A percentile compares a stretch with the other conserved stretches of the same genome.
Conservation (phyloP, 1,140 invertebrate species). For the Gonioctena quinquepunctata region DNA sequence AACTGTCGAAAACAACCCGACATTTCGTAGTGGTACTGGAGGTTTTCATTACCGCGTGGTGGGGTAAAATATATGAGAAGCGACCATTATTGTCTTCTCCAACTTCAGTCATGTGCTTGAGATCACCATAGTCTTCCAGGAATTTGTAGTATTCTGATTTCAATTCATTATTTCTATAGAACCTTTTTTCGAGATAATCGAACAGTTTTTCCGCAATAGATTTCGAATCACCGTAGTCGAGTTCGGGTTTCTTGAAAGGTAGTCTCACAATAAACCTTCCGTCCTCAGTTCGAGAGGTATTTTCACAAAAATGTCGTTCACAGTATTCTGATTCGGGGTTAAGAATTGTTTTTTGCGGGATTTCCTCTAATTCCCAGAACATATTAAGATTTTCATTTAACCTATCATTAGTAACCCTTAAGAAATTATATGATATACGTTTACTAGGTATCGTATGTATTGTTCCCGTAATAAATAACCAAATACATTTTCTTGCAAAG, state of each 20-base stretch:
- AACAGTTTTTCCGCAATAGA: not conserved
- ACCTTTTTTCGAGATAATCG: not conserved
- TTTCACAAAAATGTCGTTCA: conserved; percentile 22
- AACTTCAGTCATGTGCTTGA: not conserved
- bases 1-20: too few relatives aligned
- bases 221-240: not conserved
- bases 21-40: too few relatives aligned
- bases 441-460: too few relatives aligned
- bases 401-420: too few relatives aligned
- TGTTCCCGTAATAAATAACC: conserved; percentile 45
- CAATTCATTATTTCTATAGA: not conserved
- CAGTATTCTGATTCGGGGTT: too few relatives aligned
- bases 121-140: not conserved
- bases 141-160: not conserved
- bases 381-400: too few relatives aligned
- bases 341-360: too few relatives aligned
- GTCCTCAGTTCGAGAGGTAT: not conserved
- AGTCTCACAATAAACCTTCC: conserved; percentile 17
- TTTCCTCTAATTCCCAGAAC: too few relatives aligned
- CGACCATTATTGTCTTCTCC: not conserved
- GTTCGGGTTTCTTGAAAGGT: conserved; percentile 19
- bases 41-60: too few relatives aligned
- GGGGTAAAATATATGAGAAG: not conserved
- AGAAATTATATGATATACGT: too few relatives aligned
- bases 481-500: conserved; percentile 45